phyloP scores from a whole-genome alignment of 2,113 vertebrate species.

The Xyrauchen texanus region DNA sequence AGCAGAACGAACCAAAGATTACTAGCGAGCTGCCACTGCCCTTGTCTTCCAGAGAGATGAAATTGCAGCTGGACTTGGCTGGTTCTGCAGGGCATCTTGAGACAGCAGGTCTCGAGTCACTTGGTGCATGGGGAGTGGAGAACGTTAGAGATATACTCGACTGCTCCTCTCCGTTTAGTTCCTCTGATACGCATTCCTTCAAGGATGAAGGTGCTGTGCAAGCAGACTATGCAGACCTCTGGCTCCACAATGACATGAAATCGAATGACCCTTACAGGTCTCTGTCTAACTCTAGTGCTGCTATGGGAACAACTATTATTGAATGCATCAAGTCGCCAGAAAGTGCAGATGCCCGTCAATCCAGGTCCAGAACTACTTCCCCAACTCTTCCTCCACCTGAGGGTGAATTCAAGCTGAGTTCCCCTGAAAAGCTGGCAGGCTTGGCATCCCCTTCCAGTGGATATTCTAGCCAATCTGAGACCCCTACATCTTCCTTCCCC shows the following conservation, averaged over 20 bases:
- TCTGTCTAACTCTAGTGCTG: conserved; percentile 92
- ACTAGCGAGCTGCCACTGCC: conserved; percentile 79
- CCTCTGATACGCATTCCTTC: conserved; percentile 88
- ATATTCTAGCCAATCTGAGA: conserved; percentile 98
- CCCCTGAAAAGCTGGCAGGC: conserved; percentile 92
- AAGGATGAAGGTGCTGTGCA: conserved; percentile 96
- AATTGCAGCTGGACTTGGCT: conserved; percentile 88
- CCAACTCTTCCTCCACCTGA: conserved; percentile 89
- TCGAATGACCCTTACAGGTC: conserved; percentile 90
- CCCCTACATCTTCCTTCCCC: conserved; percentile 94
- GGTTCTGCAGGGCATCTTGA: conserved; percentile 84
- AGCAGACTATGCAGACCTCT: conserved; percentile 99
- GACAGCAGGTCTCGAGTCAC: conserved; percentile 80
- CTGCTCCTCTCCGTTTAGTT: conserved; percentile 83
- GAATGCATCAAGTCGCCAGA: conserved; percentile 96
- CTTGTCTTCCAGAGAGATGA: conserved; percentile 92
- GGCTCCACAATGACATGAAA: conserved; percentile 96
- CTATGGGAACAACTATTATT: conserved; percentile 89
- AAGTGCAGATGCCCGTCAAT: conserved; percentile 82
- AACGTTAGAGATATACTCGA: conserved; percentile 71
- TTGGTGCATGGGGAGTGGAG: conserved; percentile 82
- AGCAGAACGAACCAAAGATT: conserved; percentile 95
- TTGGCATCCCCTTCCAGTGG: conserved; percentile 96
- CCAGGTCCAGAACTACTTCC: conserved; percentile 72
- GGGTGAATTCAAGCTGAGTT: conserved; percentile 90